Evolutionary conservation across 2,113 vertebrate genomes (phyloP), one percentile per base, ranked within the genome.

Genomic region (Neodontobutis hainanensis): DNA sequence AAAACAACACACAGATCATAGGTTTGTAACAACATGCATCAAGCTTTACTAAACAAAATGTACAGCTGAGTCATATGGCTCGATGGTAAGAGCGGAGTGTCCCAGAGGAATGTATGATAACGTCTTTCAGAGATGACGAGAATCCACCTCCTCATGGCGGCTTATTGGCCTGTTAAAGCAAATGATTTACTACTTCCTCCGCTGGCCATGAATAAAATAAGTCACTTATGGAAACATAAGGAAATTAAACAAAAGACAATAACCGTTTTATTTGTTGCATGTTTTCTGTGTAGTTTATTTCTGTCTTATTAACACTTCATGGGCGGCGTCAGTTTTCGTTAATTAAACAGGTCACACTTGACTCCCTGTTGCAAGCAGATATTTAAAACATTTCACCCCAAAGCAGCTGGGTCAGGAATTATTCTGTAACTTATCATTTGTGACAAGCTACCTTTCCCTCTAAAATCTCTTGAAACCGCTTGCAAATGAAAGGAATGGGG

Each of bases 151-250:
- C 8, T 10, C 46, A 4, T 1, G 35, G 16, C 4, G 19, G 36
- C 52, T 88, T 84, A 90, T 89, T 77, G 68, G 51, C 70, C 42
- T 32, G 12, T 70, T 55, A 35, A 36, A 58, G 83, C 86, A 89
- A 87, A 90, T 82, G 48, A 88, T 85, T 88, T 32, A 85, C 68
- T 71, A 61, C 48, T 60, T 73, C 57, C 12, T 9, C 47, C 65
- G 34, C 40, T 36, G 0, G 4, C 55, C 16, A 19, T 45, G 46
- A 52, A 67, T 55, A 2, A 19, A 46, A 11, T 3, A 40, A 45
- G 8, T 51, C 11, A 36, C 38, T 42, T 4, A 32, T 16, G 43
- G 49, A 61, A 59, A 38, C 10, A 1, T 2, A 16, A 16, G 11
- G 46, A 50, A 51, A 16, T 5, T 7, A 34, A 53, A 56, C 16